Conservation (phyloP, 2,113 vertebrate species). For the Amphiprion percula region DNA sequence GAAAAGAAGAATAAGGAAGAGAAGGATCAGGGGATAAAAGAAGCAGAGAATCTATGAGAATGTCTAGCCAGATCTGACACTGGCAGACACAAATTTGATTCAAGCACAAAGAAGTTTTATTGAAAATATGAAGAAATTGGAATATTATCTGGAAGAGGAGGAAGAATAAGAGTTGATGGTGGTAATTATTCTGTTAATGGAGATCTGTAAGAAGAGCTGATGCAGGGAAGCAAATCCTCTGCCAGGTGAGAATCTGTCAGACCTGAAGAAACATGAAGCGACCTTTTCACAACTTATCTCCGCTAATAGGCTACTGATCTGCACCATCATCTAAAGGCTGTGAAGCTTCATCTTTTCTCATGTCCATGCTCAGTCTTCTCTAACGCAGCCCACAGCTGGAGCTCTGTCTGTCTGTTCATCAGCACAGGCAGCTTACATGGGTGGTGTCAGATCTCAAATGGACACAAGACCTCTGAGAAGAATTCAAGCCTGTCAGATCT, state of each 20-base stretch:
- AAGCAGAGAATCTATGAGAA: background rate
- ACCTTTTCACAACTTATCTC: background rate
- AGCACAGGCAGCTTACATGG: conserved; percentile 11
- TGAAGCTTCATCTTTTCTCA: background rate
- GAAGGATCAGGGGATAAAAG: background rate
- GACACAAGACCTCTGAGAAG: conserved; percentile 17
- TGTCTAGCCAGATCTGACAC: too few relatives aligned
- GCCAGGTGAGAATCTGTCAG: background rate
- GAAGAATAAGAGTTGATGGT: background rate
- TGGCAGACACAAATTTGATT: background rate
- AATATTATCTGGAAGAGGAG: background rate
- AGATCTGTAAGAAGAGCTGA: background rate
- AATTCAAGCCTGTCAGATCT: conserved; percentile 33
- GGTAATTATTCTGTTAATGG: background rate
- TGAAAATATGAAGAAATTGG: background rate
- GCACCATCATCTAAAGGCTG: conserved; percentile 5
- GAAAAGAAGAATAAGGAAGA: background rate
- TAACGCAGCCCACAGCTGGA: conserved; percentile 6
- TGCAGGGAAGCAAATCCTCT: conserved; percentile 4
- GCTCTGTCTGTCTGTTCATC: conserved; percentile 16
- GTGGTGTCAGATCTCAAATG: conserved; percentile 47
- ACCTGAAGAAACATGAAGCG: background rate
- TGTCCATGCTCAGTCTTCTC: conserved; percentile 1
- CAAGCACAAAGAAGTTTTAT: too few relatives aligned
- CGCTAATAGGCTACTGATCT: conserved; percentile 4